Percentiles rank a stretch among this genome's conserved stretches.
Evolutionary conservation across 2,113 vertebrate species (phyloP).

Genomic region (Boleophthalmus pectinirostris): DNA sequence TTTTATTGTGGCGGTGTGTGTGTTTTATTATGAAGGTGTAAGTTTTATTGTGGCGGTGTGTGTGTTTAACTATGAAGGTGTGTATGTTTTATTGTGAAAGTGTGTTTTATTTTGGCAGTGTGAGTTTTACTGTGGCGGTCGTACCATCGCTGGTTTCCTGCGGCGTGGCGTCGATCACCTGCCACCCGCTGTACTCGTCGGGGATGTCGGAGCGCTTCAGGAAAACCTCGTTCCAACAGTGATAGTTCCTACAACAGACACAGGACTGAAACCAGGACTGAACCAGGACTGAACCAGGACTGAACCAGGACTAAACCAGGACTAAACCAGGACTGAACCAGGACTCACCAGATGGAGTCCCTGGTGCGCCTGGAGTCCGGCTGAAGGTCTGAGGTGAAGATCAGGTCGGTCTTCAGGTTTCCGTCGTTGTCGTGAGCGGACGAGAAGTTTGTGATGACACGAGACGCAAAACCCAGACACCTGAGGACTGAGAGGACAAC

Average conservation of each 20-base stretch:
- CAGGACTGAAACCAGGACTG: too few relatives aligned
- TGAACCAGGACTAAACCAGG: too few relatives aligned
- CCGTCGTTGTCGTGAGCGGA: constrained; percentile 92
- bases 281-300: too few relatives aligned
- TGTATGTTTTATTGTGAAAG: neutral
- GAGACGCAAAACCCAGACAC: constrained; percentile 86
- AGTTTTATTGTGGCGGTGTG: too few relatives aligned
- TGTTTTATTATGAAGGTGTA: too few relatives aligned
- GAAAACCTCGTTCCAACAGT: constrained; percentile 93
- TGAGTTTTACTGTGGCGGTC: neutral
- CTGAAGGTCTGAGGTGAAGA: constrained; percentile 77
- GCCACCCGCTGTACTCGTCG: constrained; percentile 84
- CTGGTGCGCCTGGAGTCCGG: constrained; percentile 74
- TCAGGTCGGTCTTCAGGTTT: constrained; percentile 84
- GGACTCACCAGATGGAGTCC: constrained; percentile 82
- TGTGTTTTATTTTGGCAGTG: constrained; percentile 2
- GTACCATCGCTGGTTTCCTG: constrained; percentile 95
- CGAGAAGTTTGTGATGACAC: constrained; percentile 86
- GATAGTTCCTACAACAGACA: constrained; percentile 85
- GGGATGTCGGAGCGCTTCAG: constrained; percentile 84
- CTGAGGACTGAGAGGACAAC: constrained; percentile 81
- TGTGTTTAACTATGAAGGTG: neutral
- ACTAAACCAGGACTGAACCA: too few relatives aligned
- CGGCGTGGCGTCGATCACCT: constrained; percentile 90
- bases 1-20: too few relatives aligned